Conservation (phyloP, 2,888 invertebrate species). For the Zygogramma bicolorata region DNA sequence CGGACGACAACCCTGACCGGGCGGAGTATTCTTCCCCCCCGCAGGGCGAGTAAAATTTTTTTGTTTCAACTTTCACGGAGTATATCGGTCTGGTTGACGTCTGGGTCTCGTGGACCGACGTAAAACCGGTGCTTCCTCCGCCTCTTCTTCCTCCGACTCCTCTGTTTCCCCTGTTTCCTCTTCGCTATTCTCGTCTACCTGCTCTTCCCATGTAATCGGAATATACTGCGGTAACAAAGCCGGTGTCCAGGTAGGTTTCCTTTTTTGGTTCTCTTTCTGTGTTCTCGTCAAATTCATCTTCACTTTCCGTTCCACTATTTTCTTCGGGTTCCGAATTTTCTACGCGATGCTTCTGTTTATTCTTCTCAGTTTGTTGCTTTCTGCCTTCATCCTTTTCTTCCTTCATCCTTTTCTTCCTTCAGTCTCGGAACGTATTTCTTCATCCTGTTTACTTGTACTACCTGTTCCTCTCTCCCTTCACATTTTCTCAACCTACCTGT, state of each 20-base stretch:
- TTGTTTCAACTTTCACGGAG: neutral
- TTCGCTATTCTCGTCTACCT: neutral
- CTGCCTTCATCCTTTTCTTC: too few relatives aligned
- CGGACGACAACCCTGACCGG: neutral
- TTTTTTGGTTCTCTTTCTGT: neutral
- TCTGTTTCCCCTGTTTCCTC: neutral
- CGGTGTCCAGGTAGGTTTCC: neutral
- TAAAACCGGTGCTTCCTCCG: neutral
- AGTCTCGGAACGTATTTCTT: neutral
- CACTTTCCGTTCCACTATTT: neutral
- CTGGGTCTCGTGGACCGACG: neutral
- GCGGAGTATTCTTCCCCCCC: neutral
- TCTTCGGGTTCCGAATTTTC: neutral
- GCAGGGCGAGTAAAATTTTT: neutral
- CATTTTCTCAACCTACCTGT: conserved; percentile 33
- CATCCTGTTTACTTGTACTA: conserved; percentile 36
- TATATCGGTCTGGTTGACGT: neutral
- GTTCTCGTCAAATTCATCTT: neutral
- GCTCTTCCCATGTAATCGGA: neutral
- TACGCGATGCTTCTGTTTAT: neutral
- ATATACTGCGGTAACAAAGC: neutral
- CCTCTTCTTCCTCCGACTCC: neutral
- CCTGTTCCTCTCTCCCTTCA: conserved; percentile 26
- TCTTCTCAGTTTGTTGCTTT: neutral
- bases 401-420: neutral